Evolutionary conservation across 2,888 invertebrate genomes (phyloP).

Genomic region (Tachina fera): DNA sequence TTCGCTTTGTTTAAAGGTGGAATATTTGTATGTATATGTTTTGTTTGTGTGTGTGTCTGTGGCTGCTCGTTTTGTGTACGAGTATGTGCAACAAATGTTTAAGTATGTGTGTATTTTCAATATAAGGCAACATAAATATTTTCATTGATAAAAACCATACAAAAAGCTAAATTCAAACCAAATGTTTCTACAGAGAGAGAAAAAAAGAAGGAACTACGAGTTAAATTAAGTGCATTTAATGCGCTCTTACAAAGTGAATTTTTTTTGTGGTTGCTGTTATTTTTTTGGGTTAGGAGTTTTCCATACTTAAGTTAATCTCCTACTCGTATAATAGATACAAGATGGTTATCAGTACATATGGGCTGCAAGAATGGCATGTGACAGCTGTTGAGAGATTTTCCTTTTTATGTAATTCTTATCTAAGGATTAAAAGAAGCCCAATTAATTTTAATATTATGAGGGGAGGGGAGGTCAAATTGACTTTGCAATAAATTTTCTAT

Average conservation of each 20-base stretch:
- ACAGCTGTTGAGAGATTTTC: constrained; percentile 27
- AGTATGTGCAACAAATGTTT: background rate
- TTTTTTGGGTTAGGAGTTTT: background rate
- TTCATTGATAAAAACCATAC: constrained; percentile 65
- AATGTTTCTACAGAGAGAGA: constrained; percentile 26
- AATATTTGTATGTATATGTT: background rate
- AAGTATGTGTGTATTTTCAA: constrained; percentile 13
- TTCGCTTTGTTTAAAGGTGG: constrained; percentile 20
- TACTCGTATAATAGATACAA: background rate
- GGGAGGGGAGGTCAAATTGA: too few relatives aligned
- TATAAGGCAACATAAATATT: constrained; percentile 60
- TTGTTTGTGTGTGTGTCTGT: background rate
- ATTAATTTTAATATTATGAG: too few relatives aligned
- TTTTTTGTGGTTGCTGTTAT: constrained; percentile 1
- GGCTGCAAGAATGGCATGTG: background rate
- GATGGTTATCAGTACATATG: constrained; percentile 1
- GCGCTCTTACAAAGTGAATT: constrained; percentile 7
- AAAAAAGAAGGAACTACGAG: background rate
- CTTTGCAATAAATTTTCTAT: too few relatives aligned
- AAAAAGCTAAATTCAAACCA: constrained; percentile 47
- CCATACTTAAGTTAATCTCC: constrained; percentile 31
- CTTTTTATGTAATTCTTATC: background rate
- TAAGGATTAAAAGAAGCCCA: constrained; percentile 6
- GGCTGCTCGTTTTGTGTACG: too few relatives aligned
- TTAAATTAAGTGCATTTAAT: constrained; percentile 20